Percentiles rank a stretch among this genome's conserved stretches.
phyloP scores from a whole-genome alignment of 2,888 invertebrate species.

The Mythimna pallens region DNA sequence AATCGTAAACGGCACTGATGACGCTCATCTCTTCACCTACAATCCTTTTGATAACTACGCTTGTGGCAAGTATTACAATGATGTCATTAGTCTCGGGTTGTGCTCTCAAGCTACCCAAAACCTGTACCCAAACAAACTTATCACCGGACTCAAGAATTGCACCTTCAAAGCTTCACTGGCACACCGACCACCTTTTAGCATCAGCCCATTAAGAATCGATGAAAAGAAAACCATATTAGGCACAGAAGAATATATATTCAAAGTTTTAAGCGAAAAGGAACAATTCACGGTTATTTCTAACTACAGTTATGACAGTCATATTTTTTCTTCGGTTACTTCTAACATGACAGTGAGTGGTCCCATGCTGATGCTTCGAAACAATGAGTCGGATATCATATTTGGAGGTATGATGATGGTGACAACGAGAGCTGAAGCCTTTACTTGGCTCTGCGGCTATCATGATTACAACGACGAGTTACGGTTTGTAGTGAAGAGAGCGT shows the following conservation, averaged over 20 bases:
- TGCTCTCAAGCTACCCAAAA: conserved; percentile 14
- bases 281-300: conserved; percentile 46
- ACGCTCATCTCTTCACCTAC: conserved; percentile 74
- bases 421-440: conserved; percentile 61
- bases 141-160: conserved; percentile 74
- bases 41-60: conserved; percentile 31
- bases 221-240: conserved; percentile 40
- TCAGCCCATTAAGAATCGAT: conserved; percentile 61
- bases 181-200: conserved; percentile 75
- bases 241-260: conserved; percentile 55
- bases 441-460: conserved; percentile 68
- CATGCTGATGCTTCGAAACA: conserved; percentile 60
- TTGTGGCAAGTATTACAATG: not conserved
- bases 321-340: conserved; percentile 38
- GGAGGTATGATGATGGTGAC: conserved; percentile 61
- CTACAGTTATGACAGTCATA: conserved; percentile 34
- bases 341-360: conserved; percentile 60
- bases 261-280: conserved; percentile 50
- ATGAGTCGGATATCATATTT: conserved; percentile 62
- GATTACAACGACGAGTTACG: conserved; percentile 69
- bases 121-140: conserved; percentile 71
- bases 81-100: not conserved
- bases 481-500: conserved; percentile 69
- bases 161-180: conserved; percentile 70
- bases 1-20: conserved; percentile 58